phyloP scores from a whole-genome alignment of 2,797 vertebrate genomes.

The Mormyrops boulengeri region DNA sequence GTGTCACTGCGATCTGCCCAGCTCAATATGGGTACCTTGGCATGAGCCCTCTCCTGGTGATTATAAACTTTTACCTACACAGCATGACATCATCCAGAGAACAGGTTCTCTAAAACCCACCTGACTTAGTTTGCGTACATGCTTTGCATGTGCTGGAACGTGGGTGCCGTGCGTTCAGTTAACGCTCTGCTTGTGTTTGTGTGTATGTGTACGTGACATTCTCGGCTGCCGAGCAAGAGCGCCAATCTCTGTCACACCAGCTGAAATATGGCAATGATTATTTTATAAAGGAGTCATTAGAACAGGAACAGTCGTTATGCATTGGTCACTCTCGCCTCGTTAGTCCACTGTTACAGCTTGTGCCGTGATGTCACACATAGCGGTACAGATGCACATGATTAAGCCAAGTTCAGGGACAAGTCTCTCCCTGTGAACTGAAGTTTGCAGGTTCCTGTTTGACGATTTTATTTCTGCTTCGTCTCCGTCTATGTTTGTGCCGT shows the following conservation, averaged over 20 bases:
- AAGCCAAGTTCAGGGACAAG: background rate
- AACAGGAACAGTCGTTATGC: background rate
- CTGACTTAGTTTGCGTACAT: background rate
- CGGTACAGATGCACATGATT: background rate
- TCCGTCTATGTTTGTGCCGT: background rate
- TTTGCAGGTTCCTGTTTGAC: background rate
- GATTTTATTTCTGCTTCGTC: background rate
- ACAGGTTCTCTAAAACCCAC: constrained; percentile 1
- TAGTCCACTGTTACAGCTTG: background rate
- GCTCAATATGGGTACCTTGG: background rate
- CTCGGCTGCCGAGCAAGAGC: background rate
- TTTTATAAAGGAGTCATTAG: background rate
- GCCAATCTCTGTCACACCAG: background rate
- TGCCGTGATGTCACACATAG: constrained; percentile 6
- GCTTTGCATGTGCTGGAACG: background rate
- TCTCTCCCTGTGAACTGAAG: background rate
- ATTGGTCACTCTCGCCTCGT: background rate
- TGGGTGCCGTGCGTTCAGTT: constrained; percentile 11
- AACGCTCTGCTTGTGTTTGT: constrained; percentile 1
- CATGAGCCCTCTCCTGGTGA: background rate
- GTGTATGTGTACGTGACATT: constrained; percentile 6
- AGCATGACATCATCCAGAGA: background rate
- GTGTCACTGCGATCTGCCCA: background rate
- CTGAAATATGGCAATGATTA: constrained; percentile 11
- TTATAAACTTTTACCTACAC: background rate